A percentile compares a stretch with the other conserved stretches of the same genome.
Evolutionary conservation across 2,888 invertebrate genomes (phyloP).

Genomic region (Furcula furcula): DNA sequence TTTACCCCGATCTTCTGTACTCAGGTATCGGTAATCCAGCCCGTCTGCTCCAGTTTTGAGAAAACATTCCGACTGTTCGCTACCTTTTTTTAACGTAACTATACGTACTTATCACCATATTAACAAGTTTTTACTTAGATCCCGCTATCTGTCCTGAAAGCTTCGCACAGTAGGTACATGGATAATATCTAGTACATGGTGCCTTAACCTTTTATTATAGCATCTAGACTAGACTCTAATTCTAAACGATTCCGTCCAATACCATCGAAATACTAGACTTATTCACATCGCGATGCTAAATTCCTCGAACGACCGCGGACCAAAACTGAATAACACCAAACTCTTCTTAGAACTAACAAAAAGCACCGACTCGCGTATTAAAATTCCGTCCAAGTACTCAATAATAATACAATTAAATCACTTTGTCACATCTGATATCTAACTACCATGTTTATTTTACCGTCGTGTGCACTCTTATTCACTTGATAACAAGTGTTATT

Average conservation of each 20-base stretch:
- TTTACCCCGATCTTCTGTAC: no score
- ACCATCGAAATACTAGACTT: conserved; percentile 27
- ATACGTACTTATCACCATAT: no score
- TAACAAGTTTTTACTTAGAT: no score
- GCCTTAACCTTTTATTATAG: neutral
- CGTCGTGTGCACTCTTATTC: conserved; percentile 14
- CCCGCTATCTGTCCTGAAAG: no score
- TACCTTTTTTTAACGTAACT: no score
- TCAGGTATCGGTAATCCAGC: no score
- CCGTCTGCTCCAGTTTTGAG: no score
- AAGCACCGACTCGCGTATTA: conserved; percentile 50
- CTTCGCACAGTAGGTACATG: no score
- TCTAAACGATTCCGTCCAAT: conserved; percentile 20
- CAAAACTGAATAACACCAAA: conserved; percentile 49
- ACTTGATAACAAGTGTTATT: conserved; percentile 13
- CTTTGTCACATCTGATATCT: conserved; percentile 44
- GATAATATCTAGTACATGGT: no score
- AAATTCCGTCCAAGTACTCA: conserved; percentile 53
- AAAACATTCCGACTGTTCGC: no score
- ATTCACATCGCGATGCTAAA: conserved; percentile 26
- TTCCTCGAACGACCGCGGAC: conserved; percentile 49
- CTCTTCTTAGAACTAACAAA: conserved; percentile 57
- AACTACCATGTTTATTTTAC: conserved; percentile 27
- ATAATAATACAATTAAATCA: conserved; percentile 79
- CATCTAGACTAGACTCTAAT: conserved; percentile 1